A percentile compares a stretch with the other conserved stretches of the same genome.
Evolutionary conservation across 2,888 invertebrate genomes (phyloP).

Genomic region (Thera britannica): DNA sequence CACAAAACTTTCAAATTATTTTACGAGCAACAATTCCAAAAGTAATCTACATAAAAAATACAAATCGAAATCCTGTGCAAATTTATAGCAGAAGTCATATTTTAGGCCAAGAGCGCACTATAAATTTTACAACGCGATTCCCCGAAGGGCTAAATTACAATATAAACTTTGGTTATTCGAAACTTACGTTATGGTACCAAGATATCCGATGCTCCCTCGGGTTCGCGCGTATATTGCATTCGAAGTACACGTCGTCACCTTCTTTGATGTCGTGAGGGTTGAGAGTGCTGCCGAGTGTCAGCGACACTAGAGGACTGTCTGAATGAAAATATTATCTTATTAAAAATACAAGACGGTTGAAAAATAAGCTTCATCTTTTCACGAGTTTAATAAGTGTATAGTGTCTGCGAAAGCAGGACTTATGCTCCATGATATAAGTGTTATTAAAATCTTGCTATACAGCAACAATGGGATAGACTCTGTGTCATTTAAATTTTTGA

Average conservation of each 20-base stretch:
- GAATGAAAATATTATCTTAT: conserved; percentile 47
- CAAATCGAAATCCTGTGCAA: conserved; percentile 20
- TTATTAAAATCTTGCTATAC: conserved; percentile 18
- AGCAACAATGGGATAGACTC: neutral
- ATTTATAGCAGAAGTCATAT: conserved; percentile 35
- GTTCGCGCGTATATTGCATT: conserved; percentile 93
- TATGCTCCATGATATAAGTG: conserved; percentile 2
- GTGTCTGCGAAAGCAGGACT: conserved; percentile 14
- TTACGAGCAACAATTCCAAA: conserved; percentile 4
- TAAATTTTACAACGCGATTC: conserved; percentile 41
- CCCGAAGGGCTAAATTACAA: conserved; percentile 42
- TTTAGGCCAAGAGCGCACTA: conserved; percentile 36
- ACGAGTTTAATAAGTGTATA: conserved; percentile 10
- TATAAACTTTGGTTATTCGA: conserved; percentile 44
- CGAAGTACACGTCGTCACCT: conserved; percentile 96
- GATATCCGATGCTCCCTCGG: conserved; percentile 93
- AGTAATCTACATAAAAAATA: conserved; percentile 18
- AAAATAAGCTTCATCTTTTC: conserved; percentile 15
- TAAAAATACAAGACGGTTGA: conserved; percentile 30
- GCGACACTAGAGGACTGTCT: conserved; percentile 78
- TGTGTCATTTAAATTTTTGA: neutral
- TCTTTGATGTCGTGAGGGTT: conserved; percentile 96
- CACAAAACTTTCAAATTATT: conserved; percentile 2
- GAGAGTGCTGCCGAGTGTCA: conserved; percentile 93
- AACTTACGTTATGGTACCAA: conserved; percentile 95